Evolutionary conservation across 2,888 invertebrate species (phyloP).

Genomic region (Netelia virgata): DNA sequence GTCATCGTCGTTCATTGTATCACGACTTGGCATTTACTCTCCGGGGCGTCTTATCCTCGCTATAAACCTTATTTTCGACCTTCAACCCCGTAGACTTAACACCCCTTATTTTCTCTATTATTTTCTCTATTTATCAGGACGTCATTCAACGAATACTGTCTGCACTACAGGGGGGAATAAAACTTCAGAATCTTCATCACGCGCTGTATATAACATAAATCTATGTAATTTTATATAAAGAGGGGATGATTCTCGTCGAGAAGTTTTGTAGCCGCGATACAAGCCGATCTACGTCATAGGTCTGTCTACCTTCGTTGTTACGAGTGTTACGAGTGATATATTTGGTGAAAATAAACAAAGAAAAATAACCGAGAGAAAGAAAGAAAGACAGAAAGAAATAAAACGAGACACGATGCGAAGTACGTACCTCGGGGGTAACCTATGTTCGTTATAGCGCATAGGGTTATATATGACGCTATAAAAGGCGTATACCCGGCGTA

Average conservation of each 20-base stretch:
- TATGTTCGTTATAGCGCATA: constrained; percentile 16
- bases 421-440: background rate
- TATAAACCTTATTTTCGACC: constrained; percentile 53
- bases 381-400: background rate
- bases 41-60: constrained; percentile 10
- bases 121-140: constrained; percentile 56
- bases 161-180: background rate
- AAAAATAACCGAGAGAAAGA: too few relatives aligned
- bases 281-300: constrained; percentile 16
- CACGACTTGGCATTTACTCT: constrained; percentile 48
- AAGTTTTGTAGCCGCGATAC: constrained; percentile 12
- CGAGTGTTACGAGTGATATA: constrained; percentile 18
- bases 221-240: background rate
- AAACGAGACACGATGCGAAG: constrained; percentile 16
- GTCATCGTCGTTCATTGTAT: constrained; percentile 54
- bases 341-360: constrained; percentile 8
- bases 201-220: background rate
- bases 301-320: background rate
- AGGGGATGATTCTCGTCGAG: background rate
- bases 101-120: constrained; percentile 55
- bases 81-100: constrained; percentile 17
- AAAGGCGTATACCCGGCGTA: constrained; percentile 6
- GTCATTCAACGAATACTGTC: constrained; percentile 33
- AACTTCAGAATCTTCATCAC: constrained; percentile 29
- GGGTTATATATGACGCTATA: background rate